phyloP scores from a whole-genome alignment of 1,140 invertebrate species.

The Drosophila subpulchrella region DNA sequence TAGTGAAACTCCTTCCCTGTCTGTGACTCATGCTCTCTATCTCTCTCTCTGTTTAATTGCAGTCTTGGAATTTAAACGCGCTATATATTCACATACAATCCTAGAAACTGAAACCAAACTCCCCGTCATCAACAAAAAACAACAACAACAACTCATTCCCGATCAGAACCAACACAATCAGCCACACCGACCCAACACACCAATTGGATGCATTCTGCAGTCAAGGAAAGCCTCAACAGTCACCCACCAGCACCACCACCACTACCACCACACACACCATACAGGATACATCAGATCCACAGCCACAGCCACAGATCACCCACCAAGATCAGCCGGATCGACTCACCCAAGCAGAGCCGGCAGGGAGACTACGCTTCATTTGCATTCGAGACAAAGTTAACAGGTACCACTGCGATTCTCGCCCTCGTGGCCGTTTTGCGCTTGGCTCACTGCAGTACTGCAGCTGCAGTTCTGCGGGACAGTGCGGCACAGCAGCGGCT shows the following conservation, averaged over 20 bases:
- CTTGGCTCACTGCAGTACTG: background rate
- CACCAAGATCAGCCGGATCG: constrained; percentile 11
- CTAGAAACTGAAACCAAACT: constrained; percentile 34
- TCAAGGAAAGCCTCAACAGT: constrained; percentile 29
- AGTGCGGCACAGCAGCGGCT: background rate
- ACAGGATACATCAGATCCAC: constrained; percentile 9
- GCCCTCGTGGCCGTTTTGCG: constrained; percentile 23
- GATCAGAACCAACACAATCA: constrained; percentile 11
- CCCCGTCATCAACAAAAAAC: constrained; percentile 27
- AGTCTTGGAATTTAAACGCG: constrained; percentile 76
- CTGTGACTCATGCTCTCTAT: constrained; percentile 15
- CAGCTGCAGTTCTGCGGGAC: constrained; percentile 1
- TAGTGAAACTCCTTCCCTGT: constrained; percentile 3
- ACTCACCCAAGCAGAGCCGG: constrained; percentile 9
- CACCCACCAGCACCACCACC: background rate
- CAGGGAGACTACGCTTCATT: constrained; percentile 30
- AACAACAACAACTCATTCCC: constrained; percentile 22
- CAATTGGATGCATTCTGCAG: constrained; percentile 34
- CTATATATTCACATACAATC: constrained; percentile 30
- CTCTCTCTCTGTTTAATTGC: constrained; percentile 64
- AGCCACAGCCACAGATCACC: constrained; percentile 9
- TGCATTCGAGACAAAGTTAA: constrained; percentile 47
- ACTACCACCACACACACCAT: background rate
- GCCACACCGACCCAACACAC: constrained; percentile 18
- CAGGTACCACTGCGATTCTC: constrained; percentile 44